These are phyloP conservation scores for Harpalus rubripes DNA, from an alignment of 2,888 invertebrate species.

Conservation along the genomic window DNA sequence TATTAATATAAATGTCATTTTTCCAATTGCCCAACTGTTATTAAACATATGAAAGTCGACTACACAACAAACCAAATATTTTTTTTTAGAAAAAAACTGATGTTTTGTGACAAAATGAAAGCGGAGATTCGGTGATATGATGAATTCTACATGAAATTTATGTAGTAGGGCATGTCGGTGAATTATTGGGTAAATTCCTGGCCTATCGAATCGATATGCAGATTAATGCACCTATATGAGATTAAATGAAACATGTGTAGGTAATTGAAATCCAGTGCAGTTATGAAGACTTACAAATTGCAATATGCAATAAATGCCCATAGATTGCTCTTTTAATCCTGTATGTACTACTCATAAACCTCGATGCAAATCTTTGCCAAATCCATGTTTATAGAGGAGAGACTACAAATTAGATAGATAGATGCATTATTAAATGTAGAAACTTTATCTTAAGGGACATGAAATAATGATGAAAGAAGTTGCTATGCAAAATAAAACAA, in stretches of 20 bases:
- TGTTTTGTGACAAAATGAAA: constrained; percentile 26
- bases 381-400: not conserved
- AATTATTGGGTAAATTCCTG: constrained; percentile 39
- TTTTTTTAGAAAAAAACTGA: not conserved
- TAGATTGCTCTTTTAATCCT: constrained; percentile 19
- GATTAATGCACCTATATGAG: constrained; percentile 46
- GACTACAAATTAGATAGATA: too few species aligned
- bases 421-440: too few species aligned
- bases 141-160: constrained; percentile 5
- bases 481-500: too few species aligned
- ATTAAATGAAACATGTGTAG: constrained; percentile 46
- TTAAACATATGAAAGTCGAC: constrained; percentile 2
- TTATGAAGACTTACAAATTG: constrained; percentile 46
- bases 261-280: constrained; percentile 30
- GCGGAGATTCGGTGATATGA: not conserved
- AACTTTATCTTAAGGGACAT: too few species aligned
- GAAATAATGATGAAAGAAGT: too few species aligned
- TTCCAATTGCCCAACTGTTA: constrained; percentile 9
- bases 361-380: constrained; percentile 1
- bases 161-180: not conserved
- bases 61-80: constrained; percentile 33
- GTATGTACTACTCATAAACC: not conserved
- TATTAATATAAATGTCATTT: constrained; percentile 56
- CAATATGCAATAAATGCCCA: constrained; percentile 34
- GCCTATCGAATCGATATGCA: constrained; percentile 29